Base-by-base conservation (phyloP, 2,113 vertebrate species). In the Vireo altiloquus region DNA sequence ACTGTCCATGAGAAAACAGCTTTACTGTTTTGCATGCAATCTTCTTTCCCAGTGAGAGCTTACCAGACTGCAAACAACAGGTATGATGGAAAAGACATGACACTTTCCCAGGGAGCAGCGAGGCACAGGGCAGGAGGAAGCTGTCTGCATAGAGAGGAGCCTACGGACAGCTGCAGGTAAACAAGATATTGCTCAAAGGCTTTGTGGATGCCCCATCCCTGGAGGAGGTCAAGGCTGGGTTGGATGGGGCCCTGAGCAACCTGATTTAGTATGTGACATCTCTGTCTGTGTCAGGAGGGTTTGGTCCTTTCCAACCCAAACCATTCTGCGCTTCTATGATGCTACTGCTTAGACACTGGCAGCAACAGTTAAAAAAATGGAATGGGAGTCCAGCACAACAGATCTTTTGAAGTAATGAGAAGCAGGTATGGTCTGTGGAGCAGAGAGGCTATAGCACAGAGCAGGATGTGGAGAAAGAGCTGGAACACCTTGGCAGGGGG, bases 71-170 rank as follows among this genome's bases (percentile, higher is more conserved):
- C 28, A 69, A 61, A 42, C 37, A 74, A 28, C 4, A 80, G 23
- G 23, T 75, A 18, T 21, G 60, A 35, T 22, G 23, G 27, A 47
- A 75, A 66, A 79, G 53, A 20, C 1, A 2, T 25, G 68, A 46
- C 13, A 39, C 8, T 76, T 59, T 35, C n/a, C 68, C 21, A 27
- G 0, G 1, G 28, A 17, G 24, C 31, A 68, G 27, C 0, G 0
- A 40, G 7, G 27, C 14, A 54, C 13, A 28, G 56, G 21, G 20
- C 7, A 31, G 24, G 33, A 71, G 39, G 35, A 47, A 88, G 52
- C 47, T 71, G 22, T 17, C 21, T 9, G 20, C 20, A 25, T 7
- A 60, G 54, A 81, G 31, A 81, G 24, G 19, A 65, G 23, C 35
- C 49, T 75, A 11, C 75, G 47, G 30, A 68, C 13, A 66, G 4